Evolutionary conservation across 2,888 invertebrate species (phyloP), one percentile per base, ranked within the genome.

Genomic region (Aporophyla lueneburgensis): DNA sequence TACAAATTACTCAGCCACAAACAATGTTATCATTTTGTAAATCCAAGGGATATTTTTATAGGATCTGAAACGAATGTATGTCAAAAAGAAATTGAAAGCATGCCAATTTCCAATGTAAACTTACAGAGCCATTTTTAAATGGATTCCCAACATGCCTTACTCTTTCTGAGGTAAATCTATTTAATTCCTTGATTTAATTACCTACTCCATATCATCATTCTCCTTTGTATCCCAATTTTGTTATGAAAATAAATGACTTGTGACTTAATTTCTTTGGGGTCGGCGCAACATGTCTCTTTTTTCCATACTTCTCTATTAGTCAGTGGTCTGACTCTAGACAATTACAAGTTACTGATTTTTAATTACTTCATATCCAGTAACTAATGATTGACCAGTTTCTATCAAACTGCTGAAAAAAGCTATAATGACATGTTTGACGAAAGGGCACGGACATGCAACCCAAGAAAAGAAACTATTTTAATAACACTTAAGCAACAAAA

Each of bases 71-170:
- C 7, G 5, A 76, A 75, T 80, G 65, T 33, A 72, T 76, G 78
- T 85, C 67, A 78, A 78, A 80, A 76, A 63, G 61, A 84, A 80
- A 80, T 86, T 86, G 80, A 87, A 86, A 80, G 69, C 43, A 74
- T 85, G 86, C 79, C 81, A 86, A 83, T 74, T 73, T 66, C 62
- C 76, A 80, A 79, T 78, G 72, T 74, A 79, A 80, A 78, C 80
- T 74, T 68, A 78, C 66, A 70, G 65, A 72, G 75, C 71, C 71
- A 76, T 77, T 87, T 83, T 76, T 78, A 67, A 81, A 78, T 76
- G 73, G 70, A 61, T 72, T 74, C 51, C 21, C 65, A 71, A 63
- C 66, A 71, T 73, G 78, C 65, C 53, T 62, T 62, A 51, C 71
- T 56, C 54, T 76, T 76, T 62, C 56, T n/a, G n/a, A 71, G 21